phyloP scores from a whole-genome alignment of 2,113 vertebrate genomes.

The Cnemophilus loriae region DNA sequence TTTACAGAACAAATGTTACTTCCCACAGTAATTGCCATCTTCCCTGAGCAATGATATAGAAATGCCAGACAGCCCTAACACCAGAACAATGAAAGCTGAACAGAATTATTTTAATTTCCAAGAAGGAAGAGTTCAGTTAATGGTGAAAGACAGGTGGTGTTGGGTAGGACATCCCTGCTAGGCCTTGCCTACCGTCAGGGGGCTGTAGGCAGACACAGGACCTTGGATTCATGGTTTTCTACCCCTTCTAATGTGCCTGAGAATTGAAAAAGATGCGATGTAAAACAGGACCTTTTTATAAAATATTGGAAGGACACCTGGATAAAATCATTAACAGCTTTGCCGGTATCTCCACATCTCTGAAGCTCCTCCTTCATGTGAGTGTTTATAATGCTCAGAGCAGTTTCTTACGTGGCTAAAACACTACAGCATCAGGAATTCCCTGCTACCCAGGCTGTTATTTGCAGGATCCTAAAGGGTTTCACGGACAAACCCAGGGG shows the following conservation, averaged over 20 bases:
- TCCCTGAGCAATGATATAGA: background rate
- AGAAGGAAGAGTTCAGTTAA: background rate
- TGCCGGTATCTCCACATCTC: background rate
- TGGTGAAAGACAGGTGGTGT: background rate
- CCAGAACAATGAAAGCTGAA: background rate
- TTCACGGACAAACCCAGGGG: background rate
- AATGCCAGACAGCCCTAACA: background rate
- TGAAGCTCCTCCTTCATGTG: background rate
- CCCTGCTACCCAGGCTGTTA: background rate
- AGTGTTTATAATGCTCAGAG: background rate
- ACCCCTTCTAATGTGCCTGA: background rate
- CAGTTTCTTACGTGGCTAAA: background rate
- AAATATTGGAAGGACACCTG: background rate
- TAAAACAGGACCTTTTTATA: background rate
- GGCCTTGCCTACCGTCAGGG: background rate
- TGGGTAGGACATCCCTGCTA: background rate
- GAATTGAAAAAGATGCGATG: background rate
- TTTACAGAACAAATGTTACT: background rate
- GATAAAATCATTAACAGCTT: background rate
- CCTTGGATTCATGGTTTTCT: background rate
- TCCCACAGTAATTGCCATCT: background rate
- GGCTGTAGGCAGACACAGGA: background rate
- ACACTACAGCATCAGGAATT: background rate
- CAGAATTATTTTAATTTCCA: background rate
- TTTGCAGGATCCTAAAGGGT: background rate